Percentiles rank a stretch among this genome's conserved stretches.
Conservation (phyloP, 2,888 invertebrate genomes). For the Caenorhabditis japonica region DNA sequence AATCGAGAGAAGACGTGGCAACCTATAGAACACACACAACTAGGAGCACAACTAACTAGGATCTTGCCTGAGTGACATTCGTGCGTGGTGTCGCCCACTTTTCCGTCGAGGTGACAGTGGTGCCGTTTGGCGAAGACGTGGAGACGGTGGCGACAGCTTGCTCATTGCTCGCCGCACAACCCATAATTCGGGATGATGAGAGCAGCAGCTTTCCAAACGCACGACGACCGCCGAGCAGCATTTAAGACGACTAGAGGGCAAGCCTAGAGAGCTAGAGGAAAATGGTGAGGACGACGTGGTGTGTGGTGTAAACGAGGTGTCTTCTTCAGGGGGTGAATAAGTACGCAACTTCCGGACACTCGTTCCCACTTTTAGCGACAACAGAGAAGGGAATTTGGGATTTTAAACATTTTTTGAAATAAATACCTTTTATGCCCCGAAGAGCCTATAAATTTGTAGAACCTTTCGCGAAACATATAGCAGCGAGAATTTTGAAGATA, state of each 20-base stretch:
- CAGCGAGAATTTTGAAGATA: too few species aligned
- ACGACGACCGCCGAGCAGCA: conserved; percentile 39
- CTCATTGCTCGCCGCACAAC: conserved; percentile 29
- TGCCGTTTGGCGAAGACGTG: not conserved
- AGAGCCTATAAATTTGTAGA: too few species aligned
- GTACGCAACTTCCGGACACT: too few species aligned
- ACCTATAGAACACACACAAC: not conserved
- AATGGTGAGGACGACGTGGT: too few species aligned
- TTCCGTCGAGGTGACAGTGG: not conserved
- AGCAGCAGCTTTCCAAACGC: not conserved
- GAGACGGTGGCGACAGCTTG: conserved; percentile 26
- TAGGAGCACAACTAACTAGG: not conserved
- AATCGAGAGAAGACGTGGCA: conserved; percentile 23
- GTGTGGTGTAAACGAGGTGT: too few species aligned
- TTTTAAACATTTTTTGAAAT: too few species aligned
- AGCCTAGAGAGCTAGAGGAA: conserved; percentile 20
- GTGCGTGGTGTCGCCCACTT: too few species aligned
- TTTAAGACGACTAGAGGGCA: conserved; percentile 34
- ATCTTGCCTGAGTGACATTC: not conserved
- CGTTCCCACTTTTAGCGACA: too few species aligned
- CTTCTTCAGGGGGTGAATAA: too few species aligned
- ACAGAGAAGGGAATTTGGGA: too few species aligned
- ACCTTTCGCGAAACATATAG: too few species aligned
- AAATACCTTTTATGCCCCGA: too few species aligned
- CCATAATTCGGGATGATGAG: conserved; percentile 20